Evolutionary conservation across 2,113 vertebrate species (phyloP), one percentile per base, ranked within the genome.

Genomic region (Pterocles gutturalis): DNA sequence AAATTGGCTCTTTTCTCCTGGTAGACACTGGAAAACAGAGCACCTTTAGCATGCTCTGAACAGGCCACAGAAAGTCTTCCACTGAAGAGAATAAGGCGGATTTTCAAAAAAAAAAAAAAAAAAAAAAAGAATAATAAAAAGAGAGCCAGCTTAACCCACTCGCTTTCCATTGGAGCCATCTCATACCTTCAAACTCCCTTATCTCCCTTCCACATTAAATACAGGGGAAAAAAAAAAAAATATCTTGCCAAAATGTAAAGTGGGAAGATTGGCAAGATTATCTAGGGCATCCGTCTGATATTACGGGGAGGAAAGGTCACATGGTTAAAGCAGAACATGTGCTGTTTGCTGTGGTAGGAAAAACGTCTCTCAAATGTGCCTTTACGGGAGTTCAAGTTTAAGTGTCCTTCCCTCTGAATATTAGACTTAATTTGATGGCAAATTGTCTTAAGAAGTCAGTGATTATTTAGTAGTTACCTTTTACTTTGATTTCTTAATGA

Each of bases 401-500:
- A 86, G 77, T 60, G 45, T 18, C 87, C 84, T 87, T 82, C 77
- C 73, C 31, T 78, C 80, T 36, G 91, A 75, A 91, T 45, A 71
- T 38, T 54, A n/a, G 7, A 45, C 87, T 38, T 87, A 46, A 96
- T 87, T 48, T 41, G 61, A 82, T 7, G 36, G 87, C 72, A 96
- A 94, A 89, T 85, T 64, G 26, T 36, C 91, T 82, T 89, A 61
- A 28, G 61, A 76, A 87, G 17, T 29, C 76, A 46, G 65, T 22
- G 87, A 91, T 96, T 93, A 95, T 55, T 82, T 82, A 67, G 57
- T 33, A 69, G 83, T 93, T 93, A 87, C 49, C 73, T 96, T 96
- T 73, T 41, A 93, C 92, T 96, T 73, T 49, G 81, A 64, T 91
- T 94, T 71, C 89, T 95, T 93, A 94, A 95, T 85, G 96, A 91